These are phyloP conservation scores for Salmo trutta DNA, from an alignment of 2,797 vertebrate genomes.

Conservation along the genomic window DNA sequence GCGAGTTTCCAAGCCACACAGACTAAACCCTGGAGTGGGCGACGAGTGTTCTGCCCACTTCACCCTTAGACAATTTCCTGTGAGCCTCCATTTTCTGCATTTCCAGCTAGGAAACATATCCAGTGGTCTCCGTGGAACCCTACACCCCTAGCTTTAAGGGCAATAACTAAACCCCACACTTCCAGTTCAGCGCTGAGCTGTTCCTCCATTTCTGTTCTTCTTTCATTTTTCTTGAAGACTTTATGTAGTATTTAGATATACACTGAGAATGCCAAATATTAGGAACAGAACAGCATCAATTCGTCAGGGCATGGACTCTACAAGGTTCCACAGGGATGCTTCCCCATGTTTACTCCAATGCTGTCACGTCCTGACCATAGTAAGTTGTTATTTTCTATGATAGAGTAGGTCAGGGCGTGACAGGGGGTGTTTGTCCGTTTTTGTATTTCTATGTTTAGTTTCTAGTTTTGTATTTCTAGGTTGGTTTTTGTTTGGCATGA, in stretches of 20 bases:
- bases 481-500: no score
- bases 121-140: constrained; percentile 44
- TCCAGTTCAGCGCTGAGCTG: constrained; percentile 31
- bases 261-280: no score
- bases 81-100: constrained; percentile 50
- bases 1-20: constrained; percentile 63
- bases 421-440: no score
- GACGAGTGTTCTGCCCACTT: constrained; percentile 42
- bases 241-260: no score
- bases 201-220: constrained; percentile 32
- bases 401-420: no score
- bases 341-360: no score
- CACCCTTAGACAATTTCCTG: constrained; percentile 54
- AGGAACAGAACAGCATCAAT: not conserved
- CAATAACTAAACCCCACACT: constrained; percentile 39
- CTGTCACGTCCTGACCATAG: no score
- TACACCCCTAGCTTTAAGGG: constrained; percentile 51
- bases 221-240: not conserved
- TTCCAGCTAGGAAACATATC: constrained; percentile 57
- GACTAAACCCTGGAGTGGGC: constrained; percentile 48
- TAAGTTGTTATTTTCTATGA: no score
- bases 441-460: no score
- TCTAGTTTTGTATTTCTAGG: no score
- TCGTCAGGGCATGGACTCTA: no score
- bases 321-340: no score